Conservation (phyloP, 2,797 vertebrate species). For the Echeneis naucrates region DNA sequence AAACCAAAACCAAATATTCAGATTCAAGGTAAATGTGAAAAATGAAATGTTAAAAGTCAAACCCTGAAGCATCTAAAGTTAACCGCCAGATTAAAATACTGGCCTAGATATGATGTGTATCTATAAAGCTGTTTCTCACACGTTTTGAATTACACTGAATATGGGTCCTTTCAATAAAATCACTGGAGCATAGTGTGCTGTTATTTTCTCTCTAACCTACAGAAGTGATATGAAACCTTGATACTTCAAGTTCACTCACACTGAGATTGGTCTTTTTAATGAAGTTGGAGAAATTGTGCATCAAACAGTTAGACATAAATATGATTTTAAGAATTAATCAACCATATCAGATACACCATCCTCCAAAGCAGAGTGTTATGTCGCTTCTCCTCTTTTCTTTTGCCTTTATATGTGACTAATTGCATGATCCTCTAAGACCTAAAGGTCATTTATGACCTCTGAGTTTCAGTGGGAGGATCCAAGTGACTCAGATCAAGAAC, state of each 20-base stretch:
- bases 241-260: not conserved
- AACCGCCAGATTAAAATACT: too few relatives aligned
- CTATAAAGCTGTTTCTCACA: not conserved
- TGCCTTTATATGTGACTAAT: not conserved
- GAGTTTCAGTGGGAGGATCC: conserved; percentile 30
- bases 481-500: conserved; percentile 42
- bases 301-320: not conserved
- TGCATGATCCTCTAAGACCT: not conserved
- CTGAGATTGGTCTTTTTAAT: not conserved
- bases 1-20: too few relatives aligned
- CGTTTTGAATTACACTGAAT: too few relatives aligned
- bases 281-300: not conserved
- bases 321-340: not conserved
- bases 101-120: not conserved
- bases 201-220: not conserved
- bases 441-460: not conserved
- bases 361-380: not conserved
- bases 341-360: not conserved
- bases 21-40: not conserved
- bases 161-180: too few relatives aligned
- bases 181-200: not conserved
- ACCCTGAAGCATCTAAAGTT: too few relatives aligned
- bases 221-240: not conserved
- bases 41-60: not conserved
- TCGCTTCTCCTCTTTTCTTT: not conserved